Evolutionary conservation across 2,113 vertebrate genomes (phyloP).

Genomic region (rat (Rattus norvegicus)): DNA sequence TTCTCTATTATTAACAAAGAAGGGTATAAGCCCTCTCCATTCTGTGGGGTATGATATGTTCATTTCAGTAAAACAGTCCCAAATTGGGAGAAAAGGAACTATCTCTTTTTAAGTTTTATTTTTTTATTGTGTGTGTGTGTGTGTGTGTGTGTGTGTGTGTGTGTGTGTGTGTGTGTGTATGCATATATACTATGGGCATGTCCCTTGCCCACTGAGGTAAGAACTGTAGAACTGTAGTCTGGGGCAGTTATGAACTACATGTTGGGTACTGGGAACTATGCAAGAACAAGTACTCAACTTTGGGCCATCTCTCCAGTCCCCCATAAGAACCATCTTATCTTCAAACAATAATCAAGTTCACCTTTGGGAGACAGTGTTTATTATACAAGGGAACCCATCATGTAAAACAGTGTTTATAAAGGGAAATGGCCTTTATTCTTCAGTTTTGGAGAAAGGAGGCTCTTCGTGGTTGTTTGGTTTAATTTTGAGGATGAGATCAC

Average conservation of each 20-base stretch:
- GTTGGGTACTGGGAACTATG: neutral
- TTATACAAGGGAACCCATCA: slow-evolving; percentile 7
- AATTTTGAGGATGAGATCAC: neutral
- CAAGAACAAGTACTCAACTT: neutral
- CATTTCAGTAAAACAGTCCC: slow-evolving; percentile 3
- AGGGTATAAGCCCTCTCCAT: neutral
- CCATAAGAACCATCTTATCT: neutral
- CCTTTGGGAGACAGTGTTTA: neutral
- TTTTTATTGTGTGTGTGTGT: neutral
- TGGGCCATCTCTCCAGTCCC: neutral
- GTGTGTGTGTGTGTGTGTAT: neutral
- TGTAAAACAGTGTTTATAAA: neutral
- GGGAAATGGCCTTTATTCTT: neutral
- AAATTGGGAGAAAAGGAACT: slow-evolving; percentile 21
- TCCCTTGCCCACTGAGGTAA: neutral
- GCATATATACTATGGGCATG: neutral
- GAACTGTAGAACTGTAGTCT: neutral
- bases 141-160: neutral
- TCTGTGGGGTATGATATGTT: neutral
- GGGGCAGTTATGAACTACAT: neutral
- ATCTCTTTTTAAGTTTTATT: neutral
- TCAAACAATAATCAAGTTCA: slow-evolving; percentile 26
- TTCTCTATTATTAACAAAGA: slow-evolving; percentile 14
- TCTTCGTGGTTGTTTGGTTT: neutral
- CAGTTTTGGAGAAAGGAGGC: neutral